A percentile compares a stretch with the other conserved stretches of the same genome.
These are phyloP conservation scores for Lysandra bellargus DNA, from an alignment of 2,888 invertebrate genomes.

Conservation along the genomic window DNA sequence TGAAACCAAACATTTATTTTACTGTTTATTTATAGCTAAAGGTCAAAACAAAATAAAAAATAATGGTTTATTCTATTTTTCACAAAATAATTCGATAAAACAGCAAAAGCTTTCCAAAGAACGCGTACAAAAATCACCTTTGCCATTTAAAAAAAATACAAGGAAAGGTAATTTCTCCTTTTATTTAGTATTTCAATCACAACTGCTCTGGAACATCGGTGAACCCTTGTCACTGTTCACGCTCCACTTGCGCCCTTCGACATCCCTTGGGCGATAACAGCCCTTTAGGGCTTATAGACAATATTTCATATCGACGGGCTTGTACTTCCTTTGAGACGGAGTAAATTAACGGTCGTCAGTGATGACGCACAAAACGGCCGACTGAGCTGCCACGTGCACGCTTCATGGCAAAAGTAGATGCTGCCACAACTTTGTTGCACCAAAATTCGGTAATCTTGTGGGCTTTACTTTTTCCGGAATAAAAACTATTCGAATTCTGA, in stretches of 20 bases:
- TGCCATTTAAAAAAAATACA: neutral
- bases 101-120: no score
- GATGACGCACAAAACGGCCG: neutral
- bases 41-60: neutral
- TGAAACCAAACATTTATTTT: no score
- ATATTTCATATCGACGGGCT: neutral
- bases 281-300: neutral
- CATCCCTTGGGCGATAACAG: neutral
- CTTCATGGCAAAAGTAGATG: no score
- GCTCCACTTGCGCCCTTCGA: neutral
- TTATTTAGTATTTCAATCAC: slow-evolving; percentile 5
- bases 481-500: no score
- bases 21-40: no score
- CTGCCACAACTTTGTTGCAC: no score
- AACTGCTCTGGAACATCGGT: neutral
- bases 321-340: neutral
- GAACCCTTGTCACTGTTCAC: slow-evolving; percentile 2
- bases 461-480: no score
- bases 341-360: neutral
- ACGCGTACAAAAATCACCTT: neutral
- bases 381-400: neutral
- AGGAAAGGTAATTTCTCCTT: neutral
- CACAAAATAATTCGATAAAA: neutral
- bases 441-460: no score
- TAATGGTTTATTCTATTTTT: neutral